Percentiles rank a stretch among this genome's conserved stretches.
Conservation (phyloP, 2,113 vertebrate species). For the Fregetta grallaria region DNA sequence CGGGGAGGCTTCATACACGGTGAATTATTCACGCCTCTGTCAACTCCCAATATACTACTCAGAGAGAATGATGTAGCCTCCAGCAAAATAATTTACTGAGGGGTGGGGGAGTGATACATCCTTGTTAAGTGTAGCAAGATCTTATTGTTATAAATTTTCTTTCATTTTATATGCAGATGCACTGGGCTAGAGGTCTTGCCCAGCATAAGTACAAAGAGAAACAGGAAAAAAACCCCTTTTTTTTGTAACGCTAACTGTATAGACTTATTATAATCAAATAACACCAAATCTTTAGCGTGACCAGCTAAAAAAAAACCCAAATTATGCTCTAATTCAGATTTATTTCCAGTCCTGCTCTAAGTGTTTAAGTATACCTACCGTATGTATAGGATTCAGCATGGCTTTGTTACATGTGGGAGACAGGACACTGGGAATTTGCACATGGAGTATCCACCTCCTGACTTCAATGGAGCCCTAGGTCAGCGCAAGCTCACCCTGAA, state of each 20-base stretch:
- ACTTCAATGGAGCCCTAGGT: background rate
- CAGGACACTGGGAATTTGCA: background rate
- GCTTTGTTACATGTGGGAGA: background rate
- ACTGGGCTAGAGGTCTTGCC: conserved; percentile 44
- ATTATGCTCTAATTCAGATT: background rate
- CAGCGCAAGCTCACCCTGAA: background rate
- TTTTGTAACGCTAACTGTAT: background rate
- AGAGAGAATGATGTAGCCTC: conserved; percentile 82
- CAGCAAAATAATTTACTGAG: conserved; percentile 79
- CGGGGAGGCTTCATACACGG: conserved; percentile 56
- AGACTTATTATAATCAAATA: background rate
- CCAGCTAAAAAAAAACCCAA: background rate
- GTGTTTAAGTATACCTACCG: background rate
- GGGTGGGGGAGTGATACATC: conserved; percentile 68
- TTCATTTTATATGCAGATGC: conserved; percentile 42
- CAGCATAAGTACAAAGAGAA: background rate
- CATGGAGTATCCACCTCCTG: background rate
- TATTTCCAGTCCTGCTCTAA: background rate
- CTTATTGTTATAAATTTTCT: conserved; percentile 62
- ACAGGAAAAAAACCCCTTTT: background rate
- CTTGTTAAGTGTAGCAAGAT: conserved; percentile 63
- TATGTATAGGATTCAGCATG: background rate
- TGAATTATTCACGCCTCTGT: conserved; percentile 78
- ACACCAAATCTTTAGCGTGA: background rate
- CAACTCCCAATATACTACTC: conserved; percentile 69